Percentiles rank a stretch among this genome's conserved stretches.
Evolutionary conservation across 92 coral and sea anemone species (phyloP).

Genomic region (Muricea muricata): DNA sequence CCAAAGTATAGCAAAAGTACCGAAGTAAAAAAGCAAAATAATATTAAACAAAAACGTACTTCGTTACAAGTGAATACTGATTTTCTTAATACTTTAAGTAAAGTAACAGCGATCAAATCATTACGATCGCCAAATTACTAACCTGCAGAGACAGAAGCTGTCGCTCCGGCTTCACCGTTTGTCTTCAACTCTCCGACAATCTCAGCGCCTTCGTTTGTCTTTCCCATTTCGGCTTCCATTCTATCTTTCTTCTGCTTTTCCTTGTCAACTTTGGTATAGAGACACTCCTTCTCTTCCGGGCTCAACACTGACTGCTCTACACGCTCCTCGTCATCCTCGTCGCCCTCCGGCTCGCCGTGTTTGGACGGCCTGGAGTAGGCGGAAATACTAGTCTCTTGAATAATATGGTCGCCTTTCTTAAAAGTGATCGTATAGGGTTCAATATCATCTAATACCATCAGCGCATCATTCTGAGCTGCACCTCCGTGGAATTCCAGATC

Average conservation of each 20-base stretch:
- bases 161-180: not conserved
- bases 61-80: too few relatives aligned
- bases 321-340: too few relatives aligned
- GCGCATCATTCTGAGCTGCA: too few relatives aligned
- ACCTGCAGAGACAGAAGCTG: not conserved
- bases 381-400: slow-evolving; percentile 20
- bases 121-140: not conserved
- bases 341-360: too few relatives aligned
- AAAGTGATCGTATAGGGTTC: slow-evolving; percentile 33
- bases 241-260: slow-evolving; percentile 32
- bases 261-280: slow-evolving; percentile 36
- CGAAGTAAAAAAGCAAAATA: too few relatives aligned
- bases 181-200: not conserved
- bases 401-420: slow-evolving; percentile 20
- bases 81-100: too few relatives aligned
- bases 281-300: not conserved
- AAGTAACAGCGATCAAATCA: too few relatives aligned
- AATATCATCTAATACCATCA: not conserved
- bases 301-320: not conserved
- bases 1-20: too few relatives aligned
- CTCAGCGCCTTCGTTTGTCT: not conserved
- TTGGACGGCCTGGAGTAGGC: not conserved
- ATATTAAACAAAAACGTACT: too few relatives aligned
- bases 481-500: too few relatives aligned
- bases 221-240: not conserved